Evolutionary conservation across 2,888 invertebrate species (phyloP).

Genomic region (Cartodere bifasciata): DNA sequence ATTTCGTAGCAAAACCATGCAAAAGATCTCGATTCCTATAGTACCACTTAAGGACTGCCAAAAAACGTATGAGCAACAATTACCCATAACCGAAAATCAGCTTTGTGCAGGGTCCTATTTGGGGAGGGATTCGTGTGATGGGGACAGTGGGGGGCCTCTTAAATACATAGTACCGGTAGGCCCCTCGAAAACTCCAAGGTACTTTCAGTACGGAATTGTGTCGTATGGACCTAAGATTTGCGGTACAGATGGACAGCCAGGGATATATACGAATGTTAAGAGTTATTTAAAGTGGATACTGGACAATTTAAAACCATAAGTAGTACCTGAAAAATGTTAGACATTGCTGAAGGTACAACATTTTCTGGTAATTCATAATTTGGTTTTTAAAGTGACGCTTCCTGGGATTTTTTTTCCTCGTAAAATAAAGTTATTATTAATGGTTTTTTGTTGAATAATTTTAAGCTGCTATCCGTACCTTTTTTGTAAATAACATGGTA

Average conservation of each 20-base stretch:
- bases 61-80: constrained; percentile 21
- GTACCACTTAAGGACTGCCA: constrained; percentile 28
- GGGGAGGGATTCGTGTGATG: constrained; percentile 49
- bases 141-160: constrained; percentile 58
- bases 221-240: constrained; percentile 38
- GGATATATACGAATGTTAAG: constrained; percentile 54
- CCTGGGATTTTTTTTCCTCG: too few species aligned
- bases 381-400: too few species aligned
- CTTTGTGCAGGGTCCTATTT: constrained; percentile 50
- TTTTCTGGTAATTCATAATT: too few species aligned
- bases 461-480: too few species aligned
- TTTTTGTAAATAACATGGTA: too few species aligned
- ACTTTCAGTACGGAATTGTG: constrained; percentile 44
- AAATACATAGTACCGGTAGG: constrained; percentile 33
- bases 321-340: too few species aligned
- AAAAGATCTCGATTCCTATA: constrained; percentile 34
- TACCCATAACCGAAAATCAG: constrained; percentile 30
- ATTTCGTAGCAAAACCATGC: too few species aligned
- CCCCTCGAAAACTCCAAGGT: constrained; percentile 30
- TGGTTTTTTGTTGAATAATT: too few species aligned
- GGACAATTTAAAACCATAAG: constrained; percentile 34
- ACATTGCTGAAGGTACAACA: too few species aligned
- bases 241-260: constrained; percentile 47
- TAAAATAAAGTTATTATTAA: too few species aligned
- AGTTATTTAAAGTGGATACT: constrained; percentile 55